A percentile compares a stretch with the other conserved stretches of the same genome.
Conservation (phyloP, 2,797 vertebrate genomes). For the Clarias laeviceps region DNA sequence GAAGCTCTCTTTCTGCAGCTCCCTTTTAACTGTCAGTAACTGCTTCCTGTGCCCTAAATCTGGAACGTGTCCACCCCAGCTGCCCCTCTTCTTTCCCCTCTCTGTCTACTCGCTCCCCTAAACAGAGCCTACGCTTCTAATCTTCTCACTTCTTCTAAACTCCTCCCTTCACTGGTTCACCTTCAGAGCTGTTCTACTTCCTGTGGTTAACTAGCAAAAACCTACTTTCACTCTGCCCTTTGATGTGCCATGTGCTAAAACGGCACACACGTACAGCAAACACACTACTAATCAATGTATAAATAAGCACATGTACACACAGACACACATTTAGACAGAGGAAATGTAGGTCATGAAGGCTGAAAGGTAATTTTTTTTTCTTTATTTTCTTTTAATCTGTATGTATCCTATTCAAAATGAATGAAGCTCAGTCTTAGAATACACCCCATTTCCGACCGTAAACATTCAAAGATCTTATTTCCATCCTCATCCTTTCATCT, state of each 20-base stretch:
- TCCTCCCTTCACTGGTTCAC: slow-evolving; percentile 18
- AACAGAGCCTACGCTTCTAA: not conserved
- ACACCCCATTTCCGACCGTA: not conserved
- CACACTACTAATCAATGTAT: slow-evolving; percentile 32
- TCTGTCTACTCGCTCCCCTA: not conserved
- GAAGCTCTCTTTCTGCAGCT: not conserved
- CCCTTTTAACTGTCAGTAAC: not conserved
- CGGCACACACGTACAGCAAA: slow-evolving; percentile 18
- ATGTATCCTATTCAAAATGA: not conserved
- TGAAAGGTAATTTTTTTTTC: not conserved
- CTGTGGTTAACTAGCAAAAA: slow-evolving; percentile 32
- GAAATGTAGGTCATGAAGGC: slow-evolving; percentile 19
- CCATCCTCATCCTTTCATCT: not conserved
- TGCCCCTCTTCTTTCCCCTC: not conserved
- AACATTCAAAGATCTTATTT: not conserved
- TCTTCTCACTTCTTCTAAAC: not conserved
- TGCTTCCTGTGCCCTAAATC: not conserved
- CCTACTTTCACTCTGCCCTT: slow-evolving; percentile 25
- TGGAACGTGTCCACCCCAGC: not conserved
- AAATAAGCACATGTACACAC: slow-evolving; percentile 19
- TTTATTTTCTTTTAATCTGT: slow-evolving; percentile 2
- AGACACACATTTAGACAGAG: not conserved
- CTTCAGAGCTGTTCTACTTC: slow-evolving; percentile 15
- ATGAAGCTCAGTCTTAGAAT: not conserved
- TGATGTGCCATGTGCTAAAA: slow-evolving; percentile 32